Base-by-base conservation (phyloP, 2,113 vertebrate genomes). In the Psephotus haematonotus region DNA sequence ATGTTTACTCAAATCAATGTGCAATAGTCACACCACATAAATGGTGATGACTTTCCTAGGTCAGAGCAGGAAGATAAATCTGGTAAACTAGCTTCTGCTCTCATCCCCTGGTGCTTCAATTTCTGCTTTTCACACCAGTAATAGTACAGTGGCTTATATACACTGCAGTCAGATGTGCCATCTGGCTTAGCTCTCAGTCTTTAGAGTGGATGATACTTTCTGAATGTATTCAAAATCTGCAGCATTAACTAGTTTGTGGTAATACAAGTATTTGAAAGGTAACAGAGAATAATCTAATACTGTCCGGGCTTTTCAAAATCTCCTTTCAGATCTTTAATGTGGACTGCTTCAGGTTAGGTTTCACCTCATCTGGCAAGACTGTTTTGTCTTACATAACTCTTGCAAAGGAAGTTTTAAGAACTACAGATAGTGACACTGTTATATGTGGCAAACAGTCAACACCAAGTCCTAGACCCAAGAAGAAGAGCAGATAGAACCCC, bases 111-210 rank as follows among this genome's bases (percentile, higher is more conserved):
- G 23, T 64, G 39, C 69, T 89, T 85, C 57, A 22, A 1, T 50
- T 94, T 91, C 52, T 90, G 63, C 35, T 85, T 94, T 87, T 85
- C 67, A 31, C 31, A 85, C 52, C 67, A 72, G 60, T 41, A 68
- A 63, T 55, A 82, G 55, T 79, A 47, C 47, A 46, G 65, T 80
- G 49, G 65, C 74, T 92, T 37, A 19, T 52, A 87, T 35, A 44
- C 37, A 85, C 44, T 0, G 1, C 74, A 85, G 57, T 90, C 78
- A 95, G 81, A 82, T 93, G 37, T 84, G 62, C 57, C 90, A 60
- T 96, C 84, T 94, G 75, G 52, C 75, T 94, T 44, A 69, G 74
- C 43, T 90, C 57, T 90, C 62, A 88, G 25, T 68, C 52, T 79
- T 85, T 19, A 55, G 17, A 72, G 43, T 47, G 35, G 57, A 60